phyloP scores from a whole-genome alignment of 2,888 invertebrate species.

The Volucella inflata region DNA sequence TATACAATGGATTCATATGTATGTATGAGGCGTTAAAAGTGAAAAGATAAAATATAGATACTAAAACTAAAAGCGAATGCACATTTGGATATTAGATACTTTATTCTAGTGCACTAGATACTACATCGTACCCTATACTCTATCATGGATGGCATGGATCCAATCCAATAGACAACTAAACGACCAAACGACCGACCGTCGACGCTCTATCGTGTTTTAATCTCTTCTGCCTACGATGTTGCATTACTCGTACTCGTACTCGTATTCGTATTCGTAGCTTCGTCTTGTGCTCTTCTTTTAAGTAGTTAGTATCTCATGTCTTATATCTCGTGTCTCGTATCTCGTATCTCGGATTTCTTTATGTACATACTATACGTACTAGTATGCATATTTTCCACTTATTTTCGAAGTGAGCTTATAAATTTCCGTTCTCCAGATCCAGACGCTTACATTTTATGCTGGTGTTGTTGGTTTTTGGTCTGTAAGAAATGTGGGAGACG shows the following conservation, averaged over 20 bases:
- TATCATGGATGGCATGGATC: slow-evolving; percentile 67
- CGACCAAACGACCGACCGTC: slow-evolving; percentile 54
- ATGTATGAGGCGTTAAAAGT: slow-evolving; percentile 44
- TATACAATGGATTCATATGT: slow-evolving; percentile 2
- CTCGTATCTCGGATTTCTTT: slow-evolving; percentile 55
- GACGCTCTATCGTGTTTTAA: slow-evolving; percentile 34
- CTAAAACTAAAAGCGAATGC: slow-evolving; percentile 67
- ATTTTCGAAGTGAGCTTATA: slow-evolving; percentile 46
- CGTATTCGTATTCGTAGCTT: slow-evolving; percentile 46
- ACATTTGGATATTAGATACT: slow-evolving; percentile 65
- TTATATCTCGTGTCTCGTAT: slow-evolving; percentile 3
- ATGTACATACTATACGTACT: slow-evolving; percentile 14
- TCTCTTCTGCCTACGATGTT: slow-evolving; percentile 54
- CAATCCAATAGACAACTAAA: slow-evolving; percentile 67
- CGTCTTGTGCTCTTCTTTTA: slow-evolving; percentile 1
- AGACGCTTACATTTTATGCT: slow-evolving; percentile 33
- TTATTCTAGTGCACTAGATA: slow-evolving; percentile 40
- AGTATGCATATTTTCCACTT: slow-evolving; percentile 51
- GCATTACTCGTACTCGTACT: slow-evolving; percentile 33
- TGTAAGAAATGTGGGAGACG: too few relatives aligned
- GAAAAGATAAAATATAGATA: slow-evolving; percentile 51
- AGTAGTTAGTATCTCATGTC: slow-evolving; percentile 9
- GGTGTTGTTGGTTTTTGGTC: not conserved
- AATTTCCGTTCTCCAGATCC: slow-evolving; percentile 54
- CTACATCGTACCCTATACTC: slow-evolving; percentile 19